A percentile compares a stretch with the other conserved stretches of the same genome.
Evolutionary conservation across 2,113 vertebrate species (phyloP).

Genomic region (Grus americana): DNA sequence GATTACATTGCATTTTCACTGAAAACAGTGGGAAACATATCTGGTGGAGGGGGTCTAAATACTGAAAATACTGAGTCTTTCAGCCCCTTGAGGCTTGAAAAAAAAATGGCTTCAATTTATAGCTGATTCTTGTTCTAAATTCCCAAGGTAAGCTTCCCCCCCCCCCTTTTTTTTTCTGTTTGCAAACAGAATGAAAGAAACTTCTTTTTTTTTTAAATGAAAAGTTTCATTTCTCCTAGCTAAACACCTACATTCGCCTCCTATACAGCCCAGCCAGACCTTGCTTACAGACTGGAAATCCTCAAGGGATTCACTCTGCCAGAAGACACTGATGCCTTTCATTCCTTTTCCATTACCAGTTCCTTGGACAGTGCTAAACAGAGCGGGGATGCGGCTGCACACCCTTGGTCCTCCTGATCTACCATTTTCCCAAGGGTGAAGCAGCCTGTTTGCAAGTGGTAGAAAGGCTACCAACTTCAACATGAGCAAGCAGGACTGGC

Average conservation of each 20-base stretch:
- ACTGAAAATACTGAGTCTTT: background rate
- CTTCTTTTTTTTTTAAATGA: no score
- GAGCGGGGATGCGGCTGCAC: background rate
- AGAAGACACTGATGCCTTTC: background rate
- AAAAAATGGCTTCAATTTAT: background rate
- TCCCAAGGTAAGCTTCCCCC: background rate
- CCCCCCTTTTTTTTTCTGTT: background rate
- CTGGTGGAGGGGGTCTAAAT: background rate
- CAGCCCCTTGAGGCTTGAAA: background rate
- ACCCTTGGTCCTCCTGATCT: background rate
- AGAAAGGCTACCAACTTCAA: background rate
- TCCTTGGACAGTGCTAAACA: background rate
- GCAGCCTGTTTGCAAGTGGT: background rate
- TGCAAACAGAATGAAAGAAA: background rate
- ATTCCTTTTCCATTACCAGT: constrained; percentile 23
- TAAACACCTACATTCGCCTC: background rate
- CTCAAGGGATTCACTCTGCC: constrained; percentile 5
- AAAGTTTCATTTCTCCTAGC: background rate
- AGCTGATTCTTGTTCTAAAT: background rate
- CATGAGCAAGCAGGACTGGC: background rate
- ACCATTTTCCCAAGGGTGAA: background rate
- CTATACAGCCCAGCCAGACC: background rate
- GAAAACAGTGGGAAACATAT: background rate
- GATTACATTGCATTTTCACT: background rate
- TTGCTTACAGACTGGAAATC: background rate